Base-by-base conservation (phyloP, 2,113 vertebrate genomes). In the Hydrolagus affinis region DNA sequence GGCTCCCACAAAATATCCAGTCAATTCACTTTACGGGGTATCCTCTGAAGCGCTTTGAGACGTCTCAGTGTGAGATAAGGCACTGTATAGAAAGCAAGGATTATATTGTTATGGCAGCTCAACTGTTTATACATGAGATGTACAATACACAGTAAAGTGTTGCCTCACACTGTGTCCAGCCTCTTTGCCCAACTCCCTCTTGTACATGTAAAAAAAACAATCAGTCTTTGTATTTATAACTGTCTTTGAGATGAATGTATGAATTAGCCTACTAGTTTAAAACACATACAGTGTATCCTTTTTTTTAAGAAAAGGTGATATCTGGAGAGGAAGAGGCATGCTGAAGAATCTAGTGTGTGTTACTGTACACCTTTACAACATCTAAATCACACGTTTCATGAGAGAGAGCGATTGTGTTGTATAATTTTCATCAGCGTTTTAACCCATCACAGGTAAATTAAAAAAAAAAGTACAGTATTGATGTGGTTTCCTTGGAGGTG, bases 161-260 rank as follows among this genome's bases (percentile, higher is more conserved):
- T 80, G 76, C 76, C 76, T 62, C 59, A 60, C 62, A 7, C 76
- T 80, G 59, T 11, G 76, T 62, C 76, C 76, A 60, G 56, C 57
- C 57, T 28, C 76, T 80, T 59, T 59, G 25, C 57, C 23, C 75
- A 57, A 14, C 59, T 80, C 12, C 76, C 59, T 25, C 76, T 60
- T 60, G 59, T 80, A 14, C 28, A 25, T 59, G 73, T 76, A 76
- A 78, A 78, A 62, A 60, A 23, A 23, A 62, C 23, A 62, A 75
- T 19, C 57, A 60, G 76, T 80, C 76, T 80, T 80, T 80, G 76
- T 80, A 80, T 80, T 80, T 62, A 44, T 44, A 80, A 64, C n/a
- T 23, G 76, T 77, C 32, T 21, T 77, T 60, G 56, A 77, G 62
- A 28, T 80, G 59, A 62, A 64, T 44, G 57, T 62, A 60, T 80